A percentile compares a stretch with the other conserved stretches of the same genome.
Conservation (phyloP, 1,140 invertebrate species). For the Semibalanus balanoides region DNA sequence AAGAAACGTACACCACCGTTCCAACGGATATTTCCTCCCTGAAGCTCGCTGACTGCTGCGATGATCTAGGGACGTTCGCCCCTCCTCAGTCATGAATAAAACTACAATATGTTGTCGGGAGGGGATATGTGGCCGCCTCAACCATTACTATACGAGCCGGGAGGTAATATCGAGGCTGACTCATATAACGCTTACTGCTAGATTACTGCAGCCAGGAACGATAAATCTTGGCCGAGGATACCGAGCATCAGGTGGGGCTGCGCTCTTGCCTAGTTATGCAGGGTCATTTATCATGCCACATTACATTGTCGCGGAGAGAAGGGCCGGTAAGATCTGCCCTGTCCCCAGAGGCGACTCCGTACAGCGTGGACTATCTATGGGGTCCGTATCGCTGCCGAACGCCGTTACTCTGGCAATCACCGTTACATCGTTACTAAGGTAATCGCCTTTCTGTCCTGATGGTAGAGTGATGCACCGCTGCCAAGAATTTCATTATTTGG, state of each 20-base stretch:
- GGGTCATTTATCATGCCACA: not conserved
- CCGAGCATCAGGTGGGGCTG: not conserved
- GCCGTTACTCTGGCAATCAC: no score
- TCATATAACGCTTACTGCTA: not conserved
- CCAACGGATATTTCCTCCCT: not conserved
- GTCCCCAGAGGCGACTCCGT: no score
- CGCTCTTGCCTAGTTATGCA: not conserved
- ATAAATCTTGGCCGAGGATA: not conserved
- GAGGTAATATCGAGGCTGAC: not conserved
- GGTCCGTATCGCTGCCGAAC: no score
- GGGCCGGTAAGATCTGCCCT: not conserved
- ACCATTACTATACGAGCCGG: not conserved
- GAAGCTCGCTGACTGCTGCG: not conserved
- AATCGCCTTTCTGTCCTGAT: not conserved
- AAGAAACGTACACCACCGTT: no score
- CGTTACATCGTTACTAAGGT: no score
- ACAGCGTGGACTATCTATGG: no score
- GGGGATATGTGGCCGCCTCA: no score
- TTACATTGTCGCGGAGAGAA: not conserved
- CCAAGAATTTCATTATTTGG: not conserved
- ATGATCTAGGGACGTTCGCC: not conserved
- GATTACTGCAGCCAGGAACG: not conserved
- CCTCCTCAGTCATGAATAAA: not conserved
- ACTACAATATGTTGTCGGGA: not conserved
- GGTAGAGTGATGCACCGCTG: not conserved